Evolutionary conservation across 2,888 invertebrate species (phyloP).

Genomic region (Heliconius aoede): DNA sequence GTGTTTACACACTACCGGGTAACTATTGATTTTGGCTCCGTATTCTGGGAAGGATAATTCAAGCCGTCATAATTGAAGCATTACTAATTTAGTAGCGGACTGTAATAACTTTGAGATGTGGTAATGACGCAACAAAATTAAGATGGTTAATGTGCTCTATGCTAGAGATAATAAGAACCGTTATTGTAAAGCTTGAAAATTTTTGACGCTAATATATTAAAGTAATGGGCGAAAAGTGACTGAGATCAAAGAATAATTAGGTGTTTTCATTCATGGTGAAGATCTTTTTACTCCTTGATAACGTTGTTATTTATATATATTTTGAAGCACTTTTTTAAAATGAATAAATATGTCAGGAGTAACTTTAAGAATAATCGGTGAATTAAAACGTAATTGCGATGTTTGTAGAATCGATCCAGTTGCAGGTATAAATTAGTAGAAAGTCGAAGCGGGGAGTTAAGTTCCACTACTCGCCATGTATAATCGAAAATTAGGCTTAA

Average conservation of each 20-base stretch:
- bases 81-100: conserved; percentile 46
- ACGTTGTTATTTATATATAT: too few species aligned
- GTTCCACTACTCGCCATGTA: neutral
- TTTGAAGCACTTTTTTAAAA: too few species aligned
- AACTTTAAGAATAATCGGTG: too few species aligned
- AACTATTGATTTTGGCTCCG: conserved; percentile 15
- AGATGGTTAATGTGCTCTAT: conserved; percentile 32
- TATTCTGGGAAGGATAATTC: conserved; percentile 29
- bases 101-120: conserved; percentile 40
- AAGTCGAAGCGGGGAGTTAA: neutral
- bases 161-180: neutral
- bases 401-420: too few species aligned
- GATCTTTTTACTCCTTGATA: neutral
- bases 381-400: too few species aligned
- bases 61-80: conserved; percentile 46
- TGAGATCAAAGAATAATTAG: conserved; percentile 15
- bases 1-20: conserved; percentile 1
- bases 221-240: conserved; percentile 18
- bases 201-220: conserved; percentile 20
- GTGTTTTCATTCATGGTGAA: conserved; percentile 1
- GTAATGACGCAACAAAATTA: conserved; percentile 43
- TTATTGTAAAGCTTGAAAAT: neutral
- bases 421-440: too few species aligned
- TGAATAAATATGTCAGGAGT: too few species aligned
- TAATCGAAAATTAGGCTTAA: neutral